Percentiles rank a stretch among this genome's conserved stretches.
Conservation (phyloP, 2,797 vertebrate genomes). For the Ispidina picta region DNA sequence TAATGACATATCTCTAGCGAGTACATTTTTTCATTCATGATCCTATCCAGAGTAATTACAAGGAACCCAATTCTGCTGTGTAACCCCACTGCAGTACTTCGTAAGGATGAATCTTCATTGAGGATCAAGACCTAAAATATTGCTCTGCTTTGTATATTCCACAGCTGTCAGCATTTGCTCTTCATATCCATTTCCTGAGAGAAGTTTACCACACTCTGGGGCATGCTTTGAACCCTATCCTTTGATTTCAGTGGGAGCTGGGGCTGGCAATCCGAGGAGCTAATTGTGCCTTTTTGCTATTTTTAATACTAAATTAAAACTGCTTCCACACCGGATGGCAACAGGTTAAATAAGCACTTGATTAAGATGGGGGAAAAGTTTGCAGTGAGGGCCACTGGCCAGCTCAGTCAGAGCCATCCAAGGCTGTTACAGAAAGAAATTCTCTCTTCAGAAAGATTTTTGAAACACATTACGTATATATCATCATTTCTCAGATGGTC, state of each 20-base stretch:
- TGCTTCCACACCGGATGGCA: background rate
- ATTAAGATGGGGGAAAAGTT: conserved; percentile 6
- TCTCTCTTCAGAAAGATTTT: background rate
- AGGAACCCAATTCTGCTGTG: conserved; percentile 46
- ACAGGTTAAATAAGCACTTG: conserved; percentile 14
- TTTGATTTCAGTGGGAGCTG: conserved; percentile 42
- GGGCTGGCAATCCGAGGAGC: conserved; percentile 5
- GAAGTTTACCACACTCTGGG: conserved; percentile 52
- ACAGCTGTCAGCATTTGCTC: conserved; percentile 36
- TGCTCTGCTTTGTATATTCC: conserved; percentile 21
- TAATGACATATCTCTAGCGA: conserved; percentile 20
- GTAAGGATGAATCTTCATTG: conserved; percentile 42
- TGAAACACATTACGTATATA: background rate
- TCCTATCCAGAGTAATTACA: conserved; percentile 31
- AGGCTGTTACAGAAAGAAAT: background rate
- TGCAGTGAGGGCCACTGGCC: background rate
- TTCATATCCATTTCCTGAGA: conserved; percentile 45
- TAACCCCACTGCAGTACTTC: conserved; percentile 13
- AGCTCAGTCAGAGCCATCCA: background rate
- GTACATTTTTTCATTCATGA: conserved; percentile 33
- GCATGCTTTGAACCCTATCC: conserved; percentile 49
- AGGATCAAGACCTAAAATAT: conserved; percentile 37
- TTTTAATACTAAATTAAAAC: conserved; percentile 29
- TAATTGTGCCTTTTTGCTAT: conserved; percentile 31
- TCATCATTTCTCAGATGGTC: background rate